These are phyloP conservation scores for Butorides virescens DNA, from an alignment of 2,113 vertebrate genomes.

Conservation along the genomic window DNA sequence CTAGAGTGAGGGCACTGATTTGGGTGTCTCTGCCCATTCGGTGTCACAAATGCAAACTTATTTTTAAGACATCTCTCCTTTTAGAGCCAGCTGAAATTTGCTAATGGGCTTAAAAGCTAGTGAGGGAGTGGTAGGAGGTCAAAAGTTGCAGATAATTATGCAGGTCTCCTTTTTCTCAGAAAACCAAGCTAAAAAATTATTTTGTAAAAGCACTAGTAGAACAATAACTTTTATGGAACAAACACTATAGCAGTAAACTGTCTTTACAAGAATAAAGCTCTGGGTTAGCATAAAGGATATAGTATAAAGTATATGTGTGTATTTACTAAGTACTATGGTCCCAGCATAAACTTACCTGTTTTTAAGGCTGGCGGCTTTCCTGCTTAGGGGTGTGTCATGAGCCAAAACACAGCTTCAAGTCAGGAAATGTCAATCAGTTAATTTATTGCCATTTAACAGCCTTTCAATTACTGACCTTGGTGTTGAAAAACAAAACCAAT, in stretches of 20 bases:
- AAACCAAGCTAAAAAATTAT: not conserved
- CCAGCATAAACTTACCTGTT: not conserved
- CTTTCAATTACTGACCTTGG: not conserved
- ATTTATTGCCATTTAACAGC: not conserved
- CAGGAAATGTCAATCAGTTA: not conserved
- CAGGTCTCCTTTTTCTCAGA: not conserved
- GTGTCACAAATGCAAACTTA: not conserved
- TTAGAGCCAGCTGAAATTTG: not conserved
- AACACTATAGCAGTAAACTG: not conserved
- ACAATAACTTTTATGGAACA: not conserved
- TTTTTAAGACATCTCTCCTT: not conserved
- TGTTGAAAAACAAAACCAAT: not conserved
- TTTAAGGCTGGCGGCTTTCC: not conserved
- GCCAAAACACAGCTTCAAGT: not conserved
- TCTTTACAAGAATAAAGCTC: not conserved
- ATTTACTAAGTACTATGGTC: not conserved
- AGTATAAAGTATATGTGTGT: not conserved
- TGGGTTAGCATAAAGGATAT: not conserved
- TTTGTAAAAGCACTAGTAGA: not conserved
- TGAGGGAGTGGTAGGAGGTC: not conserved
- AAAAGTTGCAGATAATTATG: not conserved
- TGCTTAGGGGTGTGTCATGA: not conserved
- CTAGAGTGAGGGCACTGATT: not conserved
- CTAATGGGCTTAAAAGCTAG: not conserved
- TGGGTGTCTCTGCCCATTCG: not conserved